These are phyloP conservation scores for Cecidostiba fungosa DNA, from an alignment of 2,888 invertebrate genomes.

Conservation along the genomic window DNA sequence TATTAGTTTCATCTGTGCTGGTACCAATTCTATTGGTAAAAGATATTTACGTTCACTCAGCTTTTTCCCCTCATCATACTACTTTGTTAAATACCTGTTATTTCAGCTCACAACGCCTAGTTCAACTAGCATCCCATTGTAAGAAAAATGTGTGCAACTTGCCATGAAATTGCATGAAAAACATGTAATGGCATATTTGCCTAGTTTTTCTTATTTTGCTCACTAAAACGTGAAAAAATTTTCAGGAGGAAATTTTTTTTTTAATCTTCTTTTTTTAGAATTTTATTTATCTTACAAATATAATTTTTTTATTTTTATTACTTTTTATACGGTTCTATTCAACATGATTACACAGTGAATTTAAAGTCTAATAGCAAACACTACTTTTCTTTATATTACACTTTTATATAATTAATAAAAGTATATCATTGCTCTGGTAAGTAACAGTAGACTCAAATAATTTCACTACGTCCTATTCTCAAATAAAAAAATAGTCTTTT, in stretches of 20 bases:
- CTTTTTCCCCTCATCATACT: conserved; percentile 80
- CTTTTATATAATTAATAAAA: conserved; percentile 41
- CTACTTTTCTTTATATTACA: conserved; percentile 21
- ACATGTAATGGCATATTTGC: conserved; percentile 53
- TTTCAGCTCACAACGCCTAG: conserved; percentile 75
- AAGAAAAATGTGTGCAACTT: conserved; percentile 62
- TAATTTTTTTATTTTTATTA: conserved; percentile 9
- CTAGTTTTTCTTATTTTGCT: conserved; percentile 57
- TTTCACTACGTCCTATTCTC: neutral
- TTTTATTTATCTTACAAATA: conserved; percentile 4
- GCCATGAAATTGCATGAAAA: conserved; percentile 35
- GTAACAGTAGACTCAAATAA: conserved; percentile 50
- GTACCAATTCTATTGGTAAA: conserved; percentile 61
- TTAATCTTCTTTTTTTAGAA: conserved; percentile 28
- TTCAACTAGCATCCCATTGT: conserved; percentile 59
- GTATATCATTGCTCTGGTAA: conserved; percentile 50
- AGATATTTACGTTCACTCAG: conserved; percentile 75
- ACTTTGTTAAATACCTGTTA: conserved; percentile 76
- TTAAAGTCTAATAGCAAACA: neutral
- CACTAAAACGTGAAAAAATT: conserved; percentile 41
- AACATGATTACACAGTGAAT: neutral
- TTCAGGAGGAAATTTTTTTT: conserved; percentile 25
- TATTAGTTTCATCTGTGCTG: conserved; percentile 59
- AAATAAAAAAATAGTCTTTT: neutral
- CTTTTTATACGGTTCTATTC: neutral